Evolutionary conservation across 1,140 invertebrate genomes (phyloP).

Genomic region (Tetragnatha versicolor): DNA sequence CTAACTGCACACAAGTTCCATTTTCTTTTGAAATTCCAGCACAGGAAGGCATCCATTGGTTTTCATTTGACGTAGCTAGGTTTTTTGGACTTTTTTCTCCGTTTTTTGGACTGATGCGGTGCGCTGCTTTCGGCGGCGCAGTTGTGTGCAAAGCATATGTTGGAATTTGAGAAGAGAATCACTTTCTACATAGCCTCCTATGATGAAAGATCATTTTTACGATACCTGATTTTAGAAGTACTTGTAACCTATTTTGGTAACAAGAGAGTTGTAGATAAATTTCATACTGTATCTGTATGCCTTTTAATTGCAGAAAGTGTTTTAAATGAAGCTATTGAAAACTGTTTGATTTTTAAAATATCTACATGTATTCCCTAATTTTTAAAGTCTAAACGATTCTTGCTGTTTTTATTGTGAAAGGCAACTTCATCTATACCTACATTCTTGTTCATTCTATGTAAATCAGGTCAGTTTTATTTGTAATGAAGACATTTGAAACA

Average conservation of each 20-base stretch:
- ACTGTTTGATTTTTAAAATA: conserved; percentile 8
- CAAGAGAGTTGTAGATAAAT: conserved; percentile 31
- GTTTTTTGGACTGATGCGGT: not conserved
- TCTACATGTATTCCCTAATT: conserved; percentile 22
- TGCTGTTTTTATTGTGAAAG: no score
- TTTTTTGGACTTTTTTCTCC: not conserved
- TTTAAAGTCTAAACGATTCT: no score
- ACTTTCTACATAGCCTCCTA: conserved; percentile 27
- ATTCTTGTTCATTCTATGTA: conserved; percentile 6
- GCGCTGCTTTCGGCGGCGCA: no score
- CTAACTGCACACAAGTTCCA: not conserved
- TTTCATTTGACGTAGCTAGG: not conserved
- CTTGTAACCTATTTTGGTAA: conserved; percentile 44
- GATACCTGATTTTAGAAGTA: conserved; percentile 44
- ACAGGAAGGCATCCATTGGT: not conserved
- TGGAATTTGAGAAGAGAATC: conserved; percentile 47
- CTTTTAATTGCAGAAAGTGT: conserved; percentile 35
- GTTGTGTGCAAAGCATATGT: conserved; percentile 10
- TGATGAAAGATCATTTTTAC: conserved; percentile 38
- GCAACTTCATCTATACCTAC: not conserved
- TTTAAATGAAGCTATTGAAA: conserved; percentile 28
- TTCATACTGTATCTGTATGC: conserved; percentile 24
- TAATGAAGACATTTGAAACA: not conserved
- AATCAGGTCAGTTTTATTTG: conserved; percentile 19
- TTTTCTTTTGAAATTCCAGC: conserved; percentile 45